Base-by-base conservation (phyloP, 2,888 invertebrate species). In the Agonopterix subpropinquella region DNA sequence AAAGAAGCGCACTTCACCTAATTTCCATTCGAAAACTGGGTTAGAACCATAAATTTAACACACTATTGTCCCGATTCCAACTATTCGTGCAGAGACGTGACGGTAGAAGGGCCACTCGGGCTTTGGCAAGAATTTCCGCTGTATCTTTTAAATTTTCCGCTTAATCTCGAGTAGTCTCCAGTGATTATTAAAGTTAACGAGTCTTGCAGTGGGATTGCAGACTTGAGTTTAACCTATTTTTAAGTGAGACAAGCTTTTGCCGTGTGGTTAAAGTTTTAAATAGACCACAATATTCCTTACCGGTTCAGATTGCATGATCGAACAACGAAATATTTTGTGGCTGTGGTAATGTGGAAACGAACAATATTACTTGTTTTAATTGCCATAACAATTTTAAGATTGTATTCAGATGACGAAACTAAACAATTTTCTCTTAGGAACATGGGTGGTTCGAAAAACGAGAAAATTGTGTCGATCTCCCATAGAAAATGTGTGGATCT, bases 111-210 rank as follows among this genome's bases (percentile, higher is more conserved):
- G 65, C 65, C 80, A 72, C 82, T 82, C 62, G 50, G 66, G 54
- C 73, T 65, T 83, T 87, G 86, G 86, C 86, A 86, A 82, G 82
- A 78, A 79, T 47, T 77, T 67, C 67, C 64, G 74, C 74, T 82
- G 83, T 86, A 77, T 86, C 85, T 86, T 85, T 28, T 80, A 80
- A 83, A 83, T 79, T 78, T 71, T 71, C 70, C 68, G 77, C 77
- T 82, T 77, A 73, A 81, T 80, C 71, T 71, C 65, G 58, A 76
- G 78, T 67, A 71, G 67, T 65, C 71, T 78, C 72, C 50, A 73
- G 77, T 73, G 77, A 81, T 81, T 81, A 81, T 83, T 84, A 80
- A 80, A 76, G 67, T 71, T 83, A 83, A 84, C 79, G 78, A 80
- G 78, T 39, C 35, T 44, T 7, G 42, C 42, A 11, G 35, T 9